Percentiles rank a stretch among this genome's conserved stretches.
Evolutionary conservation across 2,888 invertebrate species (phyloP).

Genomic region (Cancer borealis): DNA sequence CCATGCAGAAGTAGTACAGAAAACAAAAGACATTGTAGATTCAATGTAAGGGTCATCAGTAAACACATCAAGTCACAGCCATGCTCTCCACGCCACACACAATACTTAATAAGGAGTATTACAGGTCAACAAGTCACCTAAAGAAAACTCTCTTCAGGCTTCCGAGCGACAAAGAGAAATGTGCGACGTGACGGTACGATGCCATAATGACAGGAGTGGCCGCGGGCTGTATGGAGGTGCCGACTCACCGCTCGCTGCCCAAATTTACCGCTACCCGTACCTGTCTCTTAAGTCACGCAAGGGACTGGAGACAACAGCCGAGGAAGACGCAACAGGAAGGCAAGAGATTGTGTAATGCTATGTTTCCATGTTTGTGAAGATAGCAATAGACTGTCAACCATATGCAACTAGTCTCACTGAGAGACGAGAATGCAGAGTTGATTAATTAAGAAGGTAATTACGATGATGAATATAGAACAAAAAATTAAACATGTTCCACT

Average conservation of each 20-base stretch:
- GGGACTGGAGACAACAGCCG: not conserved
- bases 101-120: not conserved
- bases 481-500: not conserved
- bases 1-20: not conserved
- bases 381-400: not conserved
- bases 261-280: not conserved
- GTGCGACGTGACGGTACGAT: slow-evolving; percentile 31
- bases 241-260: slow-evolving; percentile 14
- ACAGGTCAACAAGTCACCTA: not conserved
- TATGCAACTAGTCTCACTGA: not conserved
- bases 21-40: not conserved
- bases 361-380: not conserved
- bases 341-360: not conserved
- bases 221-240: not conserved
- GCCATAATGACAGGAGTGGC: slow-evolving; percentile 6
- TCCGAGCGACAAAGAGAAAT: not conserved
- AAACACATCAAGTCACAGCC: not conserved
- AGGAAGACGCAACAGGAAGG: slow-evolving; percentile 4
- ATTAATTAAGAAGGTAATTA: not conserved
- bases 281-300: slow-evolving; percentile 18
- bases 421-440: not conserved
- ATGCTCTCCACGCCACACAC: not conserved
- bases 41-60: not conserved
- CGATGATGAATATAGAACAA: not conserved
- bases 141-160: not conserved